phyloP scores from a whole-genome alignment of 2,888 invertebrate species.

The Drosophila emarginata region DNA sequence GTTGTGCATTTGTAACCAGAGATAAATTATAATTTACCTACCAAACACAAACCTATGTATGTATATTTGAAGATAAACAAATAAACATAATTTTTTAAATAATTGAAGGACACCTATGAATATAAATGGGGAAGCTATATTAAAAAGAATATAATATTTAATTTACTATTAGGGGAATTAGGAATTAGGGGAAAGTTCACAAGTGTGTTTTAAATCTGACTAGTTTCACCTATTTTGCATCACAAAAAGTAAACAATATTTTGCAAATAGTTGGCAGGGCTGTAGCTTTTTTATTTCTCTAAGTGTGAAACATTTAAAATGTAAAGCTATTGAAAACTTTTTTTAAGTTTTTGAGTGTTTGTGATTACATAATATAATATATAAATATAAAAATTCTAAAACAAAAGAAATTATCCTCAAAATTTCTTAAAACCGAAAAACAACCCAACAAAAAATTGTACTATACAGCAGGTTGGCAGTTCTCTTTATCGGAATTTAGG shows the following conservation, averaged over 20 bases:
- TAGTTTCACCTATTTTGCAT: not conserved
- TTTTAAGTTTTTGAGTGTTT: not conserved
- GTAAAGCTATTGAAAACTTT: not conserved
- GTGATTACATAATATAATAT: too few relatives aligned
- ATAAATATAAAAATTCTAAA: slow-evolving; percentile 5
- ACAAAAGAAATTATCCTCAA: not conserved
- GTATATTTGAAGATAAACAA: too few relatives aligned
- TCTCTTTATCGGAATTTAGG: not conserved
- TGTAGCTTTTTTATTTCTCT: not conserved
- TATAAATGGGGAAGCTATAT: too few relatives aligned
- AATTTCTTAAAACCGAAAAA: not conserved
- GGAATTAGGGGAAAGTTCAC: too few relatives aligned
- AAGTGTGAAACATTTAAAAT: not conserved
- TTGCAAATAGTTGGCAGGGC: not conserved
- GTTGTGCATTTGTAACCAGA: too few relatives aligned
- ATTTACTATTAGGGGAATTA: too few relatives aligned
- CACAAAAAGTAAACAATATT: too few relatives aligned
- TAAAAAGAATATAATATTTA: too few relatives aligned
- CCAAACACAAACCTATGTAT: too few relatives aligned
- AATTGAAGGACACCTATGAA: too few relatives aligned
- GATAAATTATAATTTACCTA: too few relatives aligned
- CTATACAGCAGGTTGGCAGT: not conserved
- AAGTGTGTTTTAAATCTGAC: not conserved
- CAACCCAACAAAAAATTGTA: not conserved
- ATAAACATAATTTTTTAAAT: too few relatives aligned